Conservation (phyloP, 2,113 vertebrate genomes). For the Hyperoodon ampullatus region DNA sequence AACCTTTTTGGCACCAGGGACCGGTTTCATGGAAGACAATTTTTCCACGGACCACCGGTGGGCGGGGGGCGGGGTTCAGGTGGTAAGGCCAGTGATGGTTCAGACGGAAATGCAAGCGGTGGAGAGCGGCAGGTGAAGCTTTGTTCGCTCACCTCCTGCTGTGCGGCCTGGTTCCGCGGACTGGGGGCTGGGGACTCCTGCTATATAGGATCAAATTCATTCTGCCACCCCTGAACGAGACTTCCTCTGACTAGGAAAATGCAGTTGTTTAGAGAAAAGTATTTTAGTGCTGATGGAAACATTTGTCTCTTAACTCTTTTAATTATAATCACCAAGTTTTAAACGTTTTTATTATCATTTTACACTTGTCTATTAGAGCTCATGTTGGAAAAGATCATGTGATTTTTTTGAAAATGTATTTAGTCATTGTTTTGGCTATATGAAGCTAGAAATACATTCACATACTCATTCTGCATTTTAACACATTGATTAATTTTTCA, state of each 20-base stretch:
- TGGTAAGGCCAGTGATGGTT: too few relatives aligned
- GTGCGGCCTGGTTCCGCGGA: too few relatives aligned
- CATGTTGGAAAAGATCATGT: conserved; percentile 57
- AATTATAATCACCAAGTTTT: conserved; percentile 28
- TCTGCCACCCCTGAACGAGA: neutral
- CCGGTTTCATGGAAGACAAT: too few relatives aligned
- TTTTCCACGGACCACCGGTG: too few relatives aligned
- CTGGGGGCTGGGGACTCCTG: too few relatives aligned
- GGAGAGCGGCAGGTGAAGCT: too few relatives aligned
- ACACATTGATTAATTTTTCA: conserved; percentile 65
- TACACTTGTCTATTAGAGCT: conserved; percentile 9
- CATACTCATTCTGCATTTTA: conserved; percentile 50
- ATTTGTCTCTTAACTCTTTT: neutral
- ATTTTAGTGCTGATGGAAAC: neutral
- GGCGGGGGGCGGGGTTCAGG: too few relatives aligned
- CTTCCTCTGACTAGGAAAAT: conserved; percentile 16
- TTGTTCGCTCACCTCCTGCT: too few relatives aligned
- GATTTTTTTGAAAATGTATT: conserved; percentile 72
- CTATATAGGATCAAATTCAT: neutral
- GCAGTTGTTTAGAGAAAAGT: conserved; percentile 8
- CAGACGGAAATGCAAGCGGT: too few relatives aligned
- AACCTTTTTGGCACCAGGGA: too few relatives aligned
- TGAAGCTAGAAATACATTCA: conserved; percentile 21
- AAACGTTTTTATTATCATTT: conserved; percentile 15
- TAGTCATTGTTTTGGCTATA: conserved; percentile 71